Conservation (phyloP, 53 echinoderm and acorn worm genomes). For the Luidia sarsii region DNA sequence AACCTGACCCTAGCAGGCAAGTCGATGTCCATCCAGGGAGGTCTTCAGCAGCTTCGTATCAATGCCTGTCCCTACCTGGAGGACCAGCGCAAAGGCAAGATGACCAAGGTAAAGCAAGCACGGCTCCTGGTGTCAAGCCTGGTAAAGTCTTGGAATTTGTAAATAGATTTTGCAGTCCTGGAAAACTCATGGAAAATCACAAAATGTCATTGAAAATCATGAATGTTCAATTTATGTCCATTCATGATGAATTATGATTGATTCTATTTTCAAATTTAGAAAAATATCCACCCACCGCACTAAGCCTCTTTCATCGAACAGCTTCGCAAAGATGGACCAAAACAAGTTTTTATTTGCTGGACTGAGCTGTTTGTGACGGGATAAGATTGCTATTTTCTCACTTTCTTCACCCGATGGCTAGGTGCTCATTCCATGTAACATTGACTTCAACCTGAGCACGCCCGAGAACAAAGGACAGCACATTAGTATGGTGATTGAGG, state of each 20-base stretch:
- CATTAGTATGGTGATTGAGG: conserved; percentile 79
- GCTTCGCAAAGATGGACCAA: too few species aligned
- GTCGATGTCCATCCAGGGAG: conserved; percentile 81
- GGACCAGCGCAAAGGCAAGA: conserved; percentile 80
- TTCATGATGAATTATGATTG: too few species aligned
- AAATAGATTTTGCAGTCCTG: not conserved
- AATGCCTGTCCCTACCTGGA: conserved; percentile 92
- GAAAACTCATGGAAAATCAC: not conserved
- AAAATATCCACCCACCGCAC: too few species aligned
- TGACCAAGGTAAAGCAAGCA: conserved; percentile 69
- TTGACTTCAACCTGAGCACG: conserved; percentile 83
- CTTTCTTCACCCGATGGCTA: too few species aligned
- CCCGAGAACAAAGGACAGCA: conserved; percentile 84
- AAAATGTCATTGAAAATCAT: not conserved
- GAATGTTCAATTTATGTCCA: not conserved
- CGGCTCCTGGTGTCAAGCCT: too few species aligned
- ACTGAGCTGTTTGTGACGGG: too few species aligned
- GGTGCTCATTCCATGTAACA: conserved; percentile 88
- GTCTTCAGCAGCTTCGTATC: conserved; percentile 80
- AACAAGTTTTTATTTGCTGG: too few species aligned
- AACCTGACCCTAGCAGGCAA: conserved; percentile 65
- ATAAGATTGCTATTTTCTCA: too few species aligned
- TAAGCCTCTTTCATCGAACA: too few species aligned
- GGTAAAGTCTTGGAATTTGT: not conserved
- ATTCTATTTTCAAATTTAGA: too few species aligned